These are phyloP conservation scores for Pectinophora gossypiella DNA, from an alignment of 1,140 invertebrate species.

Conservation along the genomic window DNA sequence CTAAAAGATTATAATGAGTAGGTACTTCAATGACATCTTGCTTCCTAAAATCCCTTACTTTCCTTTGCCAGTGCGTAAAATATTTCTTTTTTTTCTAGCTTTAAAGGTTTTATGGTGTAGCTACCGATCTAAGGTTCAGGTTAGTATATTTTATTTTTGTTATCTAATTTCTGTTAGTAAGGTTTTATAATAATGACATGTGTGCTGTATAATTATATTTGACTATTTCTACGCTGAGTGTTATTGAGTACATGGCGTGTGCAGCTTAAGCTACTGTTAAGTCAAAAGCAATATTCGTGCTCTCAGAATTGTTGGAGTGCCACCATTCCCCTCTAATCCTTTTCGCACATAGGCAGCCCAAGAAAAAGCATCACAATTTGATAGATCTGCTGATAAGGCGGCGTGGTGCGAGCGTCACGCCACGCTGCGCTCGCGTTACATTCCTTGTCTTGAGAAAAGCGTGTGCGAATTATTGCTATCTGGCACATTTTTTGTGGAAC, in stretches of 20 bases:
- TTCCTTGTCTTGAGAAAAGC: slow-evolving; percentile 40
- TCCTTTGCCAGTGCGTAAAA: no score
- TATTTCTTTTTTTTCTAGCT: no score
- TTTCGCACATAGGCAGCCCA: slow-evolving; percentile 32
- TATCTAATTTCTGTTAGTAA: no score
- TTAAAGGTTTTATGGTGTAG: no score
- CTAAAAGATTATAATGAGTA: no score
- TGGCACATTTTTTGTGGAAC: slow-evolving; percentile 35
- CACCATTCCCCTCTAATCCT: slow-evolving; percentile 31
- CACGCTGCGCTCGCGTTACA: slow-evolving; percentile 26
- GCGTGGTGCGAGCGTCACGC: slow-evolving; percentile 30
- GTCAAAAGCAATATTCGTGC: slow-evolving; percentile 10
- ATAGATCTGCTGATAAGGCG: slow-evolving; percentile 40
- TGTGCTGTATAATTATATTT: no score
- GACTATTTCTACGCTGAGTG: no score
- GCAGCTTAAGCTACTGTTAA: slow-evolving; percentile 13
- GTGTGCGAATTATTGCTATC: slow-evolving; percentile 39
- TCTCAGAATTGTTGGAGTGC: slow-evolving; percentile 22
- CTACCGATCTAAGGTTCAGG: no score
- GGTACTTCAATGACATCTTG: no score
- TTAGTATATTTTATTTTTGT: no score
- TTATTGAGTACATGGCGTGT: background rate
- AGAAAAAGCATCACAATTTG: slow-evolving; percentile 46
- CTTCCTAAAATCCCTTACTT: no score
- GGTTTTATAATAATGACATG: no score